Evolutionary conservation across 2,113 vertebrate genomes (phyloP).

Genomic region (Pachyramphus minor): DNA sequence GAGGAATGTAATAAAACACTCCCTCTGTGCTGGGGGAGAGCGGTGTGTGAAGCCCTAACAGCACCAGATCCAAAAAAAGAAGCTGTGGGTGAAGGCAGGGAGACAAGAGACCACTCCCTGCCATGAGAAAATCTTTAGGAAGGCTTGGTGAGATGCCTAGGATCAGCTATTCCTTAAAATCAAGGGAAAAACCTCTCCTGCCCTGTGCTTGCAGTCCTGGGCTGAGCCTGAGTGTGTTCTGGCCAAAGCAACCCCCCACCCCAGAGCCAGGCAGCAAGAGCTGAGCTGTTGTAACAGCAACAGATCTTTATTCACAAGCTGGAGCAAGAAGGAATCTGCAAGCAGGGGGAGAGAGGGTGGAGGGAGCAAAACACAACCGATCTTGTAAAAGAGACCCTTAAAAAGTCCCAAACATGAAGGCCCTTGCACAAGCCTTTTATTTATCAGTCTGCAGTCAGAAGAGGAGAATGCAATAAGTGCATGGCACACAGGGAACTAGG

Average conservation of each 20-base stretch:
- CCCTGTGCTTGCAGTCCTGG: background rate
- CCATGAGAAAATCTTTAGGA: background rate
- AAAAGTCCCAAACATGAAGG: background rate
- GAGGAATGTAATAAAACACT: background rate
- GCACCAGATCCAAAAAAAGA: background rate
- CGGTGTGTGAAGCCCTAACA: background rate
- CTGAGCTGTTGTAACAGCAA: background rate
- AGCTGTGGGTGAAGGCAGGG: background rate
- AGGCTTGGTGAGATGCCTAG: background rate
- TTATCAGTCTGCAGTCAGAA: constrained; percentile 14
- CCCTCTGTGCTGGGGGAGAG: background rate
- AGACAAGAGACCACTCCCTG: background rate
- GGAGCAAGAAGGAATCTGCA: constrained; percentile 4
- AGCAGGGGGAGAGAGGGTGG: background rate
- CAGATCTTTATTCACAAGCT: constrained; percentile 11
- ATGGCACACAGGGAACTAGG: background rate
- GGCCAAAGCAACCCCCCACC: background rate
- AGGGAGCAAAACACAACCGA: background rate
- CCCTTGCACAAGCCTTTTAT: background rate
- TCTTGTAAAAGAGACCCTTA: constrained; percentile 49
- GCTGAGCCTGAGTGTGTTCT: background rate
- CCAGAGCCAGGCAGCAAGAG: background rate
- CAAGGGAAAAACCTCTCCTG: background rate
- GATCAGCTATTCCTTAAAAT: background rate
- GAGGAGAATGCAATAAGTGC: background rate